A percentile compares a stretch with the other conserved stretches of the same genome.
Evolutionary conservation across 2,888 invertebrate genomes (phyloP).

Genomic region (Congeria kusceri): DNA sequence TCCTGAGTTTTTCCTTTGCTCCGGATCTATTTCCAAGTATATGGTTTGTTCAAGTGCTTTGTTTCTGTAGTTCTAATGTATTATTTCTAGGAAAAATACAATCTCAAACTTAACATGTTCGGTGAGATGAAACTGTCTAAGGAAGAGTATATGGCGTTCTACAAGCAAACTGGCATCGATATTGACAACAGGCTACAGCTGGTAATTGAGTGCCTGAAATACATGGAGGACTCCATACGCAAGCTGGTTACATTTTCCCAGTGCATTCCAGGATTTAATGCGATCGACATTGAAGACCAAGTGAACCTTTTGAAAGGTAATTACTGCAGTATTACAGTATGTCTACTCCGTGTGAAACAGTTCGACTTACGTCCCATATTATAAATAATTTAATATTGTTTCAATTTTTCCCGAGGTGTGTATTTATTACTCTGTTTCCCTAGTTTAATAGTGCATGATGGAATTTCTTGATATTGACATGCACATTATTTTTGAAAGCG

Average conservation of each 20-base stretch:
- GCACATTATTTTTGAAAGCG: too few relatives aligned
- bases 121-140: constrained; percentile 78
- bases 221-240: constrained; percentile 77
- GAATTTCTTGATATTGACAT: too few relatives aligned
- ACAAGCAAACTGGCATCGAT: constrained; percentile 82
- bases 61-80: too few relatives aligned
- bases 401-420: too few relatives aligned
- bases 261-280: constrained; percentile 80
- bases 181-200: constrained; percentile 80
- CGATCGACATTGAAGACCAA: constrained; percentile 80
- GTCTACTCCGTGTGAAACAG: too few relatives aligned
- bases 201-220: constrained; percentile 73
- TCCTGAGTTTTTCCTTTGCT: neutral
- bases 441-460: too few relatives aligned
- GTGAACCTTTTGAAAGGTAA: constrained; percentile 81
- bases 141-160: constrained; percentile 81
- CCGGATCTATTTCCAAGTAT: too few relatives aligned
- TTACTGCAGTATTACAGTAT: neutral
- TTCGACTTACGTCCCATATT: too few relatives aligned
- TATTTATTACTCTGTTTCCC: too few relatives aligned
- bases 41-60: too few relatives aligned
- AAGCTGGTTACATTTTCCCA: constrained; percentile 81
- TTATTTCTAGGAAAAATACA: constrained; percentile 74
- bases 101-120: constrained; percentile 76
- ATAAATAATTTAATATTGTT: too few relatives aligned